Percentiles rank a stretch among this genome's conserved stretches.
These are phyloP conservation scores for Trachelipus rathkii DNA, from an alignment of 1,140 invertebrate genomes.

Conservation along the genomic window DNA sequence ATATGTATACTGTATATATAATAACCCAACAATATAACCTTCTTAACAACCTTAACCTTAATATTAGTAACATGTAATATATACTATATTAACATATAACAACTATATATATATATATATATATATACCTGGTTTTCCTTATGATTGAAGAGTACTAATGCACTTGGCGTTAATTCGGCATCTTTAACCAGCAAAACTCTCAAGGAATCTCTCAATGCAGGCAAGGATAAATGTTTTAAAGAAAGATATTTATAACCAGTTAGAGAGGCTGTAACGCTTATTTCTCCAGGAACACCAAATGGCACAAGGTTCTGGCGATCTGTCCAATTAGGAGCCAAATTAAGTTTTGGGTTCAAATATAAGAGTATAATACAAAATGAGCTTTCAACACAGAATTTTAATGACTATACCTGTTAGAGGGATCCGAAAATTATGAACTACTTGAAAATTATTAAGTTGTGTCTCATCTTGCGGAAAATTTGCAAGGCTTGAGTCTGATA, in stretches of 20 bases:
- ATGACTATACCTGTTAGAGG: background rate
- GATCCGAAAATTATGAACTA: background rate
- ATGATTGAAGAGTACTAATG: background rate
- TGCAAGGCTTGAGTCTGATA: background rate
- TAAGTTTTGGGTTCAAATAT: no score
- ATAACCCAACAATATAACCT: no score
- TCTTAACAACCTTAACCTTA: no score
- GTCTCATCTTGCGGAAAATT: background rate
- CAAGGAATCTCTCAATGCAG: background rate
- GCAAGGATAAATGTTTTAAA: background rate
- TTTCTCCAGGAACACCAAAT: background rate
- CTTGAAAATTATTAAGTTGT: background rate
- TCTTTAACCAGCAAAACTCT: background rate
- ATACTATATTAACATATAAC: background rate
- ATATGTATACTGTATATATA: no score
- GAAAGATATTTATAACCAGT: background rate
- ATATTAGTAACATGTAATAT: no score
- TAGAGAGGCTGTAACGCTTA: background rate
- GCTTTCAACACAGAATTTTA: background rate
- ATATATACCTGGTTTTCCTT: slow-evolving; percentile 1
- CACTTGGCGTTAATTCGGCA: background rate
- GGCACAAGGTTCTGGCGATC: background rate
- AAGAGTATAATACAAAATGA: background rate
- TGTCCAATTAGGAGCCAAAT: background rate
- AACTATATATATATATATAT: slow-evolving; percentile 5